Percentiles rank a stretch among this genome's conserved stretches.
phyloP scores from a whole-genome alignment of 2,888 invertebrate species.

The Lysandra coridon region DNA sequence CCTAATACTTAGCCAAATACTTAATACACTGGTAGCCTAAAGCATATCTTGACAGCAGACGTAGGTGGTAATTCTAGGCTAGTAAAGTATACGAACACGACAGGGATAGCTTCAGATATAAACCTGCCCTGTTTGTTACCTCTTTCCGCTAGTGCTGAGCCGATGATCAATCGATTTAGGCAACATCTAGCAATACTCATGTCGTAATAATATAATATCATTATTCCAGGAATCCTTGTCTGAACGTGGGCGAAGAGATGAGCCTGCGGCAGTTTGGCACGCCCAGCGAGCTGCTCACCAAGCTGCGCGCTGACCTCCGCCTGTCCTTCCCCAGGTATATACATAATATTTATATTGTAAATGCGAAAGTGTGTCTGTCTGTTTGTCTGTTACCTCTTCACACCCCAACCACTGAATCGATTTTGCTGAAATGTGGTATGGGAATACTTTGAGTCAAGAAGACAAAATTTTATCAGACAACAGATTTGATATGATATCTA shows the following conservation, averaged over 20 bases:
- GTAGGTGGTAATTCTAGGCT: too few relatives aligned
- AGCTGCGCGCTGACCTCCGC: constrained; percentile 91
- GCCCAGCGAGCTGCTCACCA: constrained; percentile 92
- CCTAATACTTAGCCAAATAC: background rate
- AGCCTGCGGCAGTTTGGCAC: constrained; percentile 92
- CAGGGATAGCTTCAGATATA: too few relatives aligned
- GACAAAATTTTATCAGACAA: too few relatives aligned
- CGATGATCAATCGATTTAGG: background rate
- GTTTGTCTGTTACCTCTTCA: too few relatives aligned
- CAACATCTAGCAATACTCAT: background rate
- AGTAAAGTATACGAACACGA: too few relatives aligned
- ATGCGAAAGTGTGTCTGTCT: too few relatives aligned
- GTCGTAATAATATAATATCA: too few relatives aligned
- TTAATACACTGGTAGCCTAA: background rate
- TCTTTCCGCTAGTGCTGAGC: background rate
- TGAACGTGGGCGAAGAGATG: constrained; percentile 89
- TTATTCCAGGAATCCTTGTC: constrained; percentile 82
- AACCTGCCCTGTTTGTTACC: too few relatives aligned
- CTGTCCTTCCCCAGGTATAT: constrained; percentile 92
- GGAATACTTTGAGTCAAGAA: constrained; percentile 35
- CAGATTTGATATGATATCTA: too few relatives aligned
- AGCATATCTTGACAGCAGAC: background rate
- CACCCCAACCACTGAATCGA: too few relatives aligned
- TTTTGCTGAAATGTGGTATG: too few relatives aligned
- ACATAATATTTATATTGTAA: too few relatives aligned